Conservation (phyloP, 2,113 vertebrate genomes). For the Cygnus buccinator region DNA sequence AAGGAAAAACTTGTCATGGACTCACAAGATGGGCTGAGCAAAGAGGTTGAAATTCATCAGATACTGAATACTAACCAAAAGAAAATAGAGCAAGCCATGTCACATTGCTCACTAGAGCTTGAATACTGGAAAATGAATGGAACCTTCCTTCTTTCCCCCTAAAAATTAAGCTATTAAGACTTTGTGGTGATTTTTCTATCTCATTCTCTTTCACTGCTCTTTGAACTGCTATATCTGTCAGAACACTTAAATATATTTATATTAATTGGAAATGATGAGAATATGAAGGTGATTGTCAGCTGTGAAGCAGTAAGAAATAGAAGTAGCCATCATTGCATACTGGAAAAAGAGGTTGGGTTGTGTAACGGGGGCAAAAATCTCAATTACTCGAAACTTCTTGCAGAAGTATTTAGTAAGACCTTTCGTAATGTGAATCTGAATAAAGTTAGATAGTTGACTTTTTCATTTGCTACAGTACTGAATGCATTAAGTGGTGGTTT, state of each 20-base stretch:
- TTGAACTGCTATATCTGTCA: not conserved
- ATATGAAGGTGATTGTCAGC: not conserved
- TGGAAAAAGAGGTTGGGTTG: not conserved
- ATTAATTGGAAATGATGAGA: slow-evolving; percentile 6
- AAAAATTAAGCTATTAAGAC: not conserved
- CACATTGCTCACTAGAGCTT: not conserved
- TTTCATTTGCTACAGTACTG: not conserved
- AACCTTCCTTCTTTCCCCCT: not conserved
- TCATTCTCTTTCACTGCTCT: not conserved
- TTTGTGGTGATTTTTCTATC: not conserved
- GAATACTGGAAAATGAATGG: not conserved
- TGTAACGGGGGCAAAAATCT: slow-evolving; percentile 32
- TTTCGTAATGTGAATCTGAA: slow-evolving; percentile 9
- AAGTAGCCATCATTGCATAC: not conserved
- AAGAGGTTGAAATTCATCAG: not conserved
- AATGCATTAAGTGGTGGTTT: slow-evolving; percentile 4
- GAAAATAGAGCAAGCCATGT: not conserved
- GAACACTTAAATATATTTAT: not conserved
- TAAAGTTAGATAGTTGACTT: not conserved
- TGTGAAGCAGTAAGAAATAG: slow-evolving; percentile 14
- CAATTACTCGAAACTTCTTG: slow-evolving; percentile 33
- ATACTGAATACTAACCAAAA: not conserved
- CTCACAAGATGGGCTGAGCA: not conserved
- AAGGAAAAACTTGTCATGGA: not conserved
- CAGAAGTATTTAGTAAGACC: not conserved